A percentile compares a stretch with the other conserved stretches of the same genome.
Evolutionary conservation across 2,888 invertebrate genomes (phyloP).

Genomic region (Nomada fucata): DNA sequence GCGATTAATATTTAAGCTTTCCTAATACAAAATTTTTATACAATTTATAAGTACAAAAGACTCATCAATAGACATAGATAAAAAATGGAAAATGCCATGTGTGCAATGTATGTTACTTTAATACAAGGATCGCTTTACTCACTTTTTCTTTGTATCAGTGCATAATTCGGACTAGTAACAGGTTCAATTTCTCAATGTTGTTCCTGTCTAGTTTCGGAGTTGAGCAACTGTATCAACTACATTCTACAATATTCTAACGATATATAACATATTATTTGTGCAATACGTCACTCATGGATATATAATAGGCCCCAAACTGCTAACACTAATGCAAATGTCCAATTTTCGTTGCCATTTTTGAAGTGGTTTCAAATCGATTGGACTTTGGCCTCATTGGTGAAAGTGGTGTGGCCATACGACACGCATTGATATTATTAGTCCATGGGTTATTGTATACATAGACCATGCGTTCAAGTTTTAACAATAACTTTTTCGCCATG

Average conservation of each 20-base stretch:
- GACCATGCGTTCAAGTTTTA: constrained; percentile 52
- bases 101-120: constrained; percentile 1
- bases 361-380: constrained; percentile 80
- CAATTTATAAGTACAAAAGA: constrained; percentile 3
- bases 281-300: constrained; percentile 70
- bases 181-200: constrained; percentile 80
- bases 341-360: constrained; percentile 80
- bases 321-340: constrained; percentile 84
- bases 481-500: constrained; percentile 43
- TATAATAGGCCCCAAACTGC: constrained; percentile 79
- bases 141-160: constrained; percentile 39
- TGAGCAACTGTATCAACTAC: constrained; percentile 61
- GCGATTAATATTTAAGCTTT: constrained; percentile 5
- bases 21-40: neutral
- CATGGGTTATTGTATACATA: constrained; percentile 58
- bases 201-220: constrained; percentile 78
- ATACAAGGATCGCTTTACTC: neutral
- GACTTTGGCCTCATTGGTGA: constrained; percentile 83
- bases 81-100: neutral
- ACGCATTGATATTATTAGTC: constrained; percentile 72
- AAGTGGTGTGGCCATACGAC: constrained; percentile 82
- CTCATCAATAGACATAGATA: constrained; percentile 1
- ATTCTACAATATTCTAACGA: constrained; percentile 51
- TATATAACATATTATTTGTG: constrained; percentile 55
- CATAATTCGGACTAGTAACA: constrained; percentile 75